Percentiles rank a stretch among this genome's conserved stretches.
These are phyloP conservation scores for Simalia tracyae DNA, from an alignment of 2,797 vertebrate genomes.

Conservation along the genomic window DNA sequence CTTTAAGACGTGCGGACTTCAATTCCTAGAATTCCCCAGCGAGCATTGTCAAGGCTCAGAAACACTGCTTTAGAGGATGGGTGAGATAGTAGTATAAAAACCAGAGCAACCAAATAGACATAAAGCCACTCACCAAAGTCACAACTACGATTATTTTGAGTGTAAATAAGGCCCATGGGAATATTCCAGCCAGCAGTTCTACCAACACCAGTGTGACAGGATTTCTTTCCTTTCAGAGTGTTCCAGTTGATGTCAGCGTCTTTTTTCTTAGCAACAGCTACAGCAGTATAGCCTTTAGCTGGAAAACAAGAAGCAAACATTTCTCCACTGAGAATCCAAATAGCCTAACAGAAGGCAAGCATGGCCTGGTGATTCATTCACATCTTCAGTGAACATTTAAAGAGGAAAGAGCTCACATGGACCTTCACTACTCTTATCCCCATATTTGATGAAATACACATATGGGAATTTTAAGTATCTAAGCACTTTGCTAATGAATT, in stretches of 20 bases:
- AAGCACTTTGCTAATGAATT: neutral
- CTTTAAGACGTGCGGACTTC: neutral
- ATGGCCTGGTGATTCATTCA: neutral
- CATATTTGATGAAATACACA: neutral
- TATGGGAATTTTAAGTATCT: neutral
- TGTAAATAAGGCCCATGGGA: constrained; percentile 78
- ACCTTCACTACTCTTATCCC: neutral
- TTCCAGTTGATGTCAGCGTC: constrained; percentile 53
- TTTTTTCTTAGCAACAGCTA: constrained; percentile 61
- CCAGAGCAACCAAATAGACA: neutral
- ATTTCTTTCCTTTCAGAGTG: constrained; percentile 72
- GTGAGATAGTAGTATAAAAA: neutral
- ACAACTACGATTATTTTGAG: constrained; percentile 61
- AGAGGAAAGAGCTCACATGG: neutral
- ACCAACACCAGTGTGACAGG: constrained; percentile 83
- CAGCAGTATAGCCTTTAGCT: constrained; percentile 60
- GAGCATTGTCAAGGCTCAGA: neutral
- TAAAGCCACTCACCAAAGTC: constrained; percentile 74
- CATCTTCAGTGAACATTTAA: neutral
- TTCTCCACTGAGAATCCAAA: neutral
- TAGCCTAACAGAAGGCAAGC: neutral
- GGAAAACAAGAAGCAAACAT: neutral
- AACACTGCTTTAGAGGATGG: neutral
- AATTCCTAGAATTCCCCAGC: neutral
- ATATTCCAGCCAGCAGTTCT: constrained; percentile 89